Conservation (phyloP, 2,797 vertebrate genomes). For the Malurus splendens region DNA sequence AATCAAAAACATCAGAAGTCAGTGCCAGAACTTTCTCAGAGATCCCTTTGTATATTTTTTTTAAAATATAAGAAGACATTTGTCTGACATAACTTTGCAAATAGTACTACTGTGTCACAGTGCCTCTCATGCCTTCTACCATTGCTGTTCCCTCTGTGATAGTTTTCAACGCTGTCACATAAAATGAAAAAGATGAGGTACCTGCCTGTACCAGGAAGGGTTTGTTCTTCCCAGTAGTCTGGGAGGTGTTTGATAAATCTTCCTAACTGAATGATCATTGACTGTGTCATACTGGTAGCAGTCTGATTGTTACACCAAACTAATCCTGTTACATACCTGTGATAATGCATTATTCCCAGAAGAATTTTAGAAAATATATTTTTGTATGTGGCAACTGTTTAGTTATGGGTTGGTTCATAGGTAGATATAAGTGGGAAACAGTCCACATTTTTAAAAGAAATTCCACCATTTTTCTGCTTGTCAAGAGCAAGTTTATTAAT, state of each 20-base stretch:
- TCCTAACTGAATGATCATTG: not conserved
- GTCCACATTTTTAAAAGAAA: not conserved
- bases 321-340: not conserved
- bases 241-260: not conserved
- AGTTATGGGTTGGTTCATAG: not conserved
- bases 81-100: not conserved
- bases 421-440: not conserved
- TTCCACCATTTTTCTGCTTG: not conserved
- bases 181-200: not conserved
- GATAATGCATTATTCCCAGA: not conserved
- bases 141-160: not conserved
- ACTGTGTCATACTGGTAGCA: accelerated
- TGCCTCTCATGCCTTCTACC: not conserved
- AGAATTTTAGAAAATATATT: not conserved
- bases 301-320: not conserved
- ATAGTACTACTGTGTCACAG: not conserved
- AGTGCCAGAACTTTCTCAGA: not conserved
- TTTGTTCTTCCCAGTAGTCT: not conserved
- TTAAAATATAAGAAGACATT: not conserved
- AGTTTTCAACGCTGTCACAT: not conserved
- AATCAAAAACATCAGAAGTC: not conserved
- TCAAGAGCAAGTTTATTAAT: not conserved
- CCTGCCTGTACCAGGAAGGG: not conserved
- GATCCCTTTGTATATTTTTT: not conserved
- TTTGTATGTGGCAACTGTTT: not conserved